A percentile compares a stretch with the other conserved stretches of the same genome.
phyloP scores from a whole-genome alignment of 2,113 vertebrate species.

The Charina bottae region DNA sequence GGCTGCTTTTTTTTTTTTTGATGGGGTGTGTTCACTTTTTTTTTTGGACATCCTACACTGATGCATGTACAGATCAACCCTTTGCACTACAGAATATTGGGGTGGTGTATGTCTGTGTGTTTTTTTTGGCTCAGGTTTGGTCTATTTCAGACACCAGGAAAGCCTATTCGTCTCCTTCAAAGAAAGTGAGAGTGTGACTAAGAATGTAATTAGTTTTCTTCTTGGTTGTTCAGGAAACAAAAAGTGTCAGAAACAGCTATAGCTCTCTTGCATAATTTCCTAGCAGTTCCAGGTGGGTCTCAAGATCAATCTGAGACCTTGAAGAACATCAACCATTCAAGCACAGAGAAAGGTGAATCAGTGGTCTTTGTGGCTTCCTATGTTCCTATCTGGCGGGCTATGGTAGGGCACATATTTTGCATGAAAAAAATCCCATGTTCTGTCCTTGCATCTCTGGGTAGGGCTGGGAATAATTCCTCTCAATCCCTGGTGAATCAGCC shows the following conservation, averaged over 20 bases:
- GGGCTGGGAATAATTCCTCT: neutral
- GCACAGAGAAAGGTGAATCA: neutral
- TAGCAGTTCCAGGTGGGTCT: neutral
- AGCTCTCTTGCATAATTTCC: neutral
- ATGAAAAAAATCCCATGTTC: neutral
- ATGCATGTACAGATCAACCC: neutral
- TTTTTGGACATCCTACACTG: neutral
- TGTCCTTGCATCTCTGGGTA: neutral
- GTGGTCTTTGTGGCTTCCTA: neutral
- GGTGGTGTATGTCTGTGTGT: neutral
- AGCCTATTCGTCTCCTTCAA: neutral
- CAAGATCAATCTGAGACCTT: neutral
- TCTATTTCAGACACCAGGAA: neutral
- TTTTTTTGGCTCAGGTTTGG: neutral
- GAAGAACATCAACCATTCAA: neutral
- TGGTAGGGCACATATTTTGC: neutral
- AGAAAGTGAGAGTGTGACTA: neutral
- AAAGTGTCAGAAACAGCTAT: neutral
- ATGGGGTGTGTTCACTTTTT: neutral
- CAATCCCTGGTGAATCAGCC: neutral
- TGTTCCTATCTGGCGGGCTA: neutral
- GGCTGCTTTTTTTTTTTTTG: neutral
- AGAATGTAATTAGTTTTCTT: neutral
- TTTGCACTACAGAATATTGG: neutral
- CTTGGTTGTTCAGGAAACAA: neutral